phyloP scores from a whole-genome alignment of 2,888 invertebrate species.

The Nephrotoma flavescens region DNA sequence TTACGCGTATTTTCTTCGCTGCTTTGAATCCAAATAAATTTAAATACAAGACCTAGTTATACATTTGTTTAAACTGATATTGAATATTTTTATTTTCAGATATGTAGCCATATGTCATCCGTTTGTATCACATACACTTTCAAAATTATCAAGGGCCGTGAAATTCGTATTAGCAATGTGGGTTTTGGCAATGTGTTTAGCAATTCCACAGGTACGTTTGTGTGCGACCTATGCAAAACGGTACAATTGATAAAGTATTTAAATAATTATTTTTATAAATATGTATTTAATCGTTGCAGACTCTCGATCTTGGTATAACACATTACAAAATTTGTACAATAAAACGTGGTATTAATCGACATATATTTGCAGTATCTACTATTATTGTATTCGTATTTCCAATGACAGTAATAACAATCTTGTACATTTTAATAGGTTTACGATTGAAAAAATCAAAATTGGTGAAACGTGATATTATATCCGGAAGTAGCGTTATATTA shows the following conservation, averaged over 20 bases:
- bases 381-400: slow-evolving; percentile 43
- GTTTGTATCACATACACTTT: slow-evolving; percentile 59
- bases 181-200: slow-evolving; percentile 57
- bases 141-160: slow-evolving; percentile 66
- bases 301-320: slow-evolving; percentile 11
- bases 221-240: too few species aligned
- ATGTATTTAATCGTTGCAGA: slow-evolving; percentile 7
- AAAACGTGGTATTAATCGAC: slow-evolving; percentile 27
- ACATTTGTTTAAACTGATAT: background rate
- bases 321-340: slow-evolving; percentile 24
- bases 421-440: slow-evolving; percentile 36
- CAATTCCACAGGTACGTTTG: slow-evolving; percentile 44
- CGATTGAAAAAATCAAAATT: slow-evolving; percentile 28
- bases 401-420: slow-evolving; percentile 40
- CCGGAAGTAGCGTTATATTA: slow-evolving; percentile 26
- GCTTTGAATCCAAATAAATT: too few species aligned
- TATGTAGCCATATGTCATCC: slow-evolving; percentile 49
- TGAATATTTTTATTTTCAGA: slow-evolving; percentile 16
- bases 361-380: slow-evolving; percentile 38
- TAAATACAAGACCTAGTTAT: background rate
- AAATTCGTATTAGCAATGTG: slow-evolving; percentile 60
- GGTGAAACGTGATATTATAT: slow-evolving; percentile 19
- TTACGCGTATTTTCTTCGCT: too few species aligned
- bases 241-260: background rate
- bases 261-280: background rate